Conservation (phyloP, 2,888 invertebrate genomes). For the Ligdia adustata region DNA sequence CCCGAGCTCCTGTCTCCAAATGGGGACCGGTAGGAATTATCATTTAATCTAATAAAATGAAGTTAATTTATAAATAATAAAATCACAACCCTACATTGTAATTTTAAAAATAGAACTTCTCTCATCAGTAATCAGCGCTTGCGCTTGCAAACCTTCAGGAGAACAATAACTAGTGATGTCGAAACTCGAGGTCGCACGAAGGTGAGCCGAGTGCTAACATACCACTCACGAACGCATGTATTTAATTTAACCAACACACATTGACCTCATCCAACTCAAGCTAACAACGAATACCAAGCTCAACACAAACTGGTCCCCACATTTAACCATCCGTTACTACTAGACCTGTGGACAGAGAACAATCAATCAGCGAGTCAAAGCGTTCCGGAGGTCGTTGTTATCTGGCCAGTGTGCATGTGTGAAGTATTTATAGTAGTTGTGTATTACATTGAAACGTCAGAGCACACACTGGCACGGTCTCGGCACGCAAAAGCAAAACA, state of each 20-base stretch:
- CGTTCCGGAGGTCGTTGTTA: constrained; percentile 7
- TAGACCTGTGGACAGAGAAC: constrained; percentile 6
- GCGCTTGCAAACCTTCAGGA: constrained; percentile 72
- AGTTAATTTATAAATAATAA: too few species aligned
- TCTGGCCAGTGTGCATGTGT: constrained; percentile 39
- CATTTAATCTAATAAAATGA: too few species aligned
- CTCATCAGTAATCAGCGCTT: constrained; percentile 77
- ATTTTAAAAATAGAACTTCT: constrained; percentile 65
- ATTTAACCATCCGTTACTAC: constrained; percentile 5
- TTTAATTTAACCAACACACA: constrained; percentile 40
- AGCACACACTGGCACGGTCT: constrained; percentile 53
- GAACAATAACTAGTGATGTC: constrained; percentile 78
- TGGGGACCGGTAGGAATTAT: too few species aligned
- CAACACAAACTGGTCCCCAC: constrained; percentile 37
- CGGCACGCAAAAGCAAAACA: constrained; percentile 75
- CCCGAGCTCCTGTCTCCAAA: too few species aligned
- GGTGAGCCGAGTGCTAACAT: constrained; percentile 77
- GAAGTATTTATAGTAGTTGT: constrained; percentile 51
- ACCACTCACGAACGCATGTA: constrained; percentile 64
- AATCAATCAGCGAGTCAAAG: constrained; percentile 6
- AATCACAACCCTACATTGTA: constrained; percentile 39
- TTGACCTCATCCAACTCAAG: constrained; percentile 1
- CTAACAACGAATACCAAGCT: constrained; percentile 28
- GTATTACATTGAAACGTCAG: constrained; percentile 55
- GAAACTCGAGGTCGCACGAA: constrained; percentile 81